Base-by-base conservation (phyloP, 2,888 invertebrate genomes). In the Lasioglossum leucozonium region DNA sequence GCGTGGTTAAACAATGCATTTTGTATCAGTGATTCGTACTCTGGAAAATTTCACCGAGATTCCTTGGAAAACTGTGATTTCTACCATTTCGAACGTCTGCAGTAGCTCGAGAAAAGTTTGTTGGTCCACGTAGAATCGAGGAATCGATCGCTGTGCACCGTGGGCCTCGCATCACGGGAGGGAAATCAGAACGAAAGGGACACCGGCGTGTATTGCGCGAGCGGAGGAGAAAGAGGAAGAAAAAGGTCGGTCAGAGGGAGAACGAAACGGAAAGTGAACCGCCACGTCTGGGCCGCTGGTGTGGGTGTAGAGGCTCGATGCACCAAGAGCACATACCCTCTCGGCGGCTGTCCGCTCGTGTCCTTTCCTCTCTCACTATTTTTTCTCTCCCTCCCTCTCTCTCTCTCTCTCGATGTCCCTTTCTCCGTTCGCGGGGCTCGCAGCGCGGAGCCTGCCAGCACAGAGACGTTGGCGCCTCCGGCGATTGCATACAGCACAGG, bases 401-500 rank as follows among this genome's bases (percentile, higher is more conserved):
- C 11, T 4, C 47, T 11, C 34, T 1, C 65, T 72, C 42, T 26
- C 67, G n/a, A 5, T 55, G 44, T 84, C 65, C 85, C 84, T 84
- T 77, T 82, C 86, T 77, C 76, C 44, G 40, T 51, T 65, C 40
- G 22, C 30, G 16, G 72, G 47, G 51, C 62, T 72, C 34, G 65
- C 42, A 37, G 67, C 67, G 40, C 40, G n/a, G n/a, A 72, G 69
- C 34, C 30, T 69, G 72, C 34, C 67, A 72, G 73, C 75, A 78
- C 75, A 82, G 69, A 78, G 81, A 72, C 34, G 77, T 87, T 89
- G 91, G 89, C 91, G 93, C 92, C 92, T 91, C 87, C 89, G 89
- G 92, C 91, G 90, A 90, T 90, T 83, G 88, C 87, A 83, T 85
- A 90, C 86, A 85, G 90, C 90, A 91, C 93, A 93, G 92, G 91